Percentiles rank a stretch among this genome's conserved stretches.
These are phyloP conservation scores for Scaptomyza graminum DNA, from an alignment of 1,140 invertebrate genomes.

Conservation along the genomic window DNA sequence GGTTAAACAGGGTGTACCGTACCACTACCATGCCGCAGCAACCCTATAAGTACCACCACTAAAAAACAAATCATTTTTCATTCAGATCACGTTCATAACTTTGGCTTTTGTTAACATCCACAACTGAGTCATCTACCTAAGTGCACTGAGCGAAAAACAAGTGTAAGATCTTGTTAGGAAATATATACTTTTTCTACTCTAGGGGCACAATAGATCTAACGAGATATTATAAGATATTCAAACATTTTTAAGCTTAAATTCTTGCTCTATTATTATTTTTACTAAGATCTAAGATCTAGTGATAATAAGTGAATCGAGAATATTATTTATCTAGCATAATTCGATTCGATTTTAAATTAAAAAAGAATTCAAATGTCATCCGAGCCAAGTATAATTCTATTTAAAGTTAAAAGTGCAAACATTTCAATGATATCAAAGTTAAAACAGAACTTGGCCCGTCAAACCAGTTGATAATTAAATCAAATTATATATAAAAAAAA, in stretches of 20 bases:
- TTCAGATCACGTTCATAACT: conserved; percentile 60
- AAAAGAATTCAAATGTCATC: no score
- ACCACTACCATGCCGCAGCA: background rate
- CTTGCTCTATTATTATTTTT: no score
- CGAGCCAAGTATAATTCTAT: background rate
- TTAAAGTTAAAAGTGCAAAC: conserved; percentile 23
- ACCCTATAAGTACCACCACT: background rate
- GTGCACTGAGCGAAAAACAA: conserved; percentile 1
- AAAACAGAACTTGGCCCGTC: conserved; percentile 66
- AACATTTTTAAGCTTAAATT: no score
- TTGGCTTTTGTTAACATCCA: conserved; percentile 56
- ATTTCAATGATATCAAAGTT: conserved; percentile 43
- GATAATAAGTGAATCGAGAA: no score
- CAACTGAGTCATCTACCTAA: conserved; percentile 39
- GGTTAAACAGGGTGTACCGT: background rate
- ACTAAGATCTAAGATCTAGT: no score
- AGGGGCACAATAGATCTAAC: no score
- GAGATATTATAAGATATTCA: no score
- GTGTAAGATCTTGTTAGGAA: no score
- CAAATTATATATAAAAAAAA: conserved; percentile 36
- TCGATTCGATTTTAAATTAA: no score
- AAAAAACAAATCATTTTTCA: conserved; percentile 49
- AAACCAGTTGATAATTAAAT: conserved; percentile 77
- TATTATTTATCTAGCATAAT: no score
- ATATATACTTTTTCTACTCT: no score